Percentiles rank a stretch among this genome's conserved stretches.
These are phyloP conservation scores for Copidosoma floridanum DNA, from an alignment of 1,140 invertebrate species.

Conservation along the genomic window DNA sequence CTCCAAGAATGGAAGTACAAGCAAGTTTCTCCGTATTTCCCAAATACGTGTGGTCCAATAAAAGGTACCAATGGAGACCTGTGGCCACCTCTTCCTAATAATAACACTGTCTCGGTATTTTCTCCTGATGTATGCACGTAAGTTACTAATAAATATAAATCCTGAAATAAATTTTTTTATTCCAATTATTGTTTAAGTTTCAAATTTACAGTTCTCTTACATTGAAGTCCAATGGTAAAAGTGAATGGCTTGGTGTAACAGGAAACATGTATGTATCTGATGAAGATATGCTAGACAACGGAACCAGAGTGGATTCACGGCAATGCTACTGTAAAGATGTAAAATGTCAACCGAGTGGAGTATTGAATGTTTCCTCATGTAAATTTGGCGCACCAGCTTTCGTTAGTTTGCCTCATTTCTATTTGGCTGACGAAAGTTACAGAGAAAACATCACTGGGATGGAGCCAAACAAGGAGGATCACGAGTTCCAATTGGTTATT, in stretches of 20 bases:
- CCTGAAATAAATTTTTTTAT: conserved; percentile 1
- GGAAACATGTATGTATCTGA: conserved; percentile 64
- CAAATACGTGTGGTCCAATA: conserved; percentile 63
- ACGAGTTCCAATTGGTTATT: conserved; percentile 68
- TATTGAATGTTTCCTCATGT: conserved; percentile 69
- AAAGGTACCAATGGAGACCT: conserved; percentile 74
- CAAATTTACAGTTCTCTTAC: conserved; percentile 49
- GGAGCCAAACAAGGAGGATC: conserved; percentile 65
- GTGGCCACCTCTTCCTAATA: conserved; percentile 67
- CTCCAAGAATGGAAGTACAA: conserved; percentile 68
- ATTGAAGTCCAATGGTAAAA: conserved; percentile 43
- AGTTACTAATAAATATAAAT: conserved; percentile 21
- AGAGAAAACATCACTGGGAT: conserved; percentile 66
- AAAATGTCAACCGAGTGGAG: conserved; percentile 57
- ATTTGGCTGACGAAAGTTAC: conserved; percentile 71
- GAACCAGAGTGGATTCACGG: conserved; percentile 62
- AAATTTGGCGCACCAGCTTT: conserved; percentile 76
- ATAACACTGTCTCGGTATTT: conserved; percentile 63
- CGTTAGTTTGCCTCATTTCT: conserved; percentile 85
- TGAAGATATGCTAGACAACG: conserved; percentile 67
- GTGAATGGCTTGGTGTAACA: conserved; percentile 54
- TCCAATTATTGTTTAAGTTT: too few species aligned
- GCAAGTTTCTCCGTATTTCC: conserved; percentile 59
- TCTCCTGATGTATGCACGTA: conserved; percentile 70
- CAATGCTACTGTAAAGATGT: conserved; percentile 58